Evolutionary conservation across 2,888 invertebrate species (phyloP), one percentile per base, ranked within the genome.

Genomic region (Diaphora mendica): DNA sequence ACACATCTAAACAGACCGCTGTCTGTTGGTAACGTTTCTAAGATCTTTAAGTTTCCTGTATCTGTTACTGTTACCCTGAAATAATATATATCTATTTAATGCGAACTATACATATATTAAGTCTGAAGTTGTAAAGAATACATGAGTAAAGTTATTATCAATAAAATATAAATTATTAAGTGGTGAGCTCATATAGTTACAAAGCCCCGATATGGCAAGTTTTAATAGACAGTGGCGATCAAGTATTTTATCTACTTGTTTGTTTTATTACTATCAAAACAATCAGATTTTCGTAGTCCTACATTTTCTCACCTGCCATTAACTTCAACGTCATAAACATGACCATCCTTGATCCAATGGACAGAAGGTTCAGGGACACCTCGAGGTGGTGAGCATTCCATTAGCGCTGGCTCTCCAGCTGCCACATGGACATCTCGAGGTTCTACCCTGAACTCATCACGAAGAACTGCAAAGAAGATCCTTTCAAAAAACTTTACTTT

Each of bases 341-440:
- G 96, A 68, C 96, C 97, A 88, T 97, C 97, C 95, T 98, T 99
- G 88, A 98, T 97, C 99, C 99, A 99, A 87, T 97, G 96, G 72
- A 99, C 97, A 64, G 97, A 97, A 39, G 99, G 99, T 90, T 99
- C 99, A 3, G 99, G 99, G 92, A 99, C 97, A 72, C 99, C 99
- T 91, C 98, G 97, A 44, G 99, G 99, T 80, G 99, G 98, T 78
- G 98, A 97, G 95, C 99, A 99, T 95, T 99, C 99, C 83, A 99
- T 96, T 64, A 98, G 94, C 33, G 99, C 99, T 73, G 98, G 98
- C 92, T 99, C 99, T 67, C 99, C 99, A 72, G 99, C 98, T 35
- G 99, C 99, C 78, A 99, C 99, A 86, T 98, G 97, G 69, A 98
- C 98, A 92, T 99, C 98, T 89, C 97, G 97, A 42, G 99, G 99